Percentiles rank a stretch among this genome's conserved stretches.
Evolutionary conservation across 2,113 vertebrate genomes (phyloP).

Genomic region (Lucifuga dentata): DNA sequence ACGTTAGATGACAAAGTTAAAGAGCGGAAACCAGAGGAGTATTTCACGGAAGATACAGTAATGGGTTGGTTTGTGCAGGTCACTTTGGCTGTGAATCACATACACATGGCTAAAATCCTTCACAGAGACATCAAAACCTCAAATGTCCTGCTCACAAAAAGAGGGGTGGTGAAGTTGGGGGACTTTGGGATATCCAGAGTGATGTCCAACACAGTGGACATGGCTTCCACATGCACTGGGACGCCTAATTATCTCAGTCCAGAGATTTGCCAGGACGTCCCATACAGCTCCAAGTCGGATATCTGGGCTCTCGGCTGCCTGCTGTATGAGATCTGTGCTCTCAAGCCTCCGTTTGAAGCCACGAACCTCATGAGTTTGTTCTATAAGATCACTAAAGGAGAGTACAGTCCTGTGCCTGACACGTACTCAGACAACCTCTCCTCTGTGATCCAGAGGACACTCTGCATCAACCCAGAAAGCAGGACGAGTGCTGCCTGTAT

Average conservation of each 20-base stretch:
- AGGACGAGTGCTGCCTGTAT: conserved; percentile 79
- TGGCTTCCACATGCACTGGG: conserved; percentile 86
- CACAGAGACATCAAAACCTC: conserved; percentile 87
- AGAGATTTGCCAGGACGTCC: conserved; percentile 84
- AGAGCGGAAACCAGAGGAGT: conserved; percentile 53
- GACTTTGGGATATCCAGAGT: conserved; percentile 87
- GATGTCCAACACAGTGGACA: conserved; percentile 80
- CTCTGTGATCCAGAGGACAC: conserved; percentile 73
- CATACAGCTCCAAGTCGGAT: conserved; percentile 85
- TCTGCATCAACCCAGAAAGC: conserved; percentile 74
- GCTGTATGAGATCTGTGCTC: conserved; percentile 82
- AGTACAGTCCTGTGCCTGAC: conserved; percentile 66
- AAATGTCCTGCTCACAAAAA: conserved; percentile 84
- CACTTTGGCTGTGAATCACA: conserved; percentile 79
- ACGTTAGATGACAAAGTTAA: conserved; percentile 83
- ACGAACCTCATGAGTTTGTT: conserved; percentile 82
- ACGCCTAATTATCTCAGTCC: conserved; percentile 87
- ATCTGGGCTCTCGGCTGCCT: conserved; percentile 87
- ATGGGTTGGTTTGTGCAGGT: conserved; percentile 86
- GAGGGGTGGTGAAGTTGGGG: conserved; percentile 81
- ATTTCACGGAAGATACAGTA: conserved; percentile 73
- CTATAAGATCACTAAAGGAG: conserved; percentile 82
- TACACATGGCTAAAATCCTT: conserved; percentile 81
- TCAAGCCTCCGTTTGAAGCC: conserved; percentile 81
- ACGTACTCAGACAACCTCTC: conserved; percentile 73